phyloP scores from a whole-genome alignment of 35 echinoderm and acorn worm genomes.

The Lytechinus pictus region DNA sequence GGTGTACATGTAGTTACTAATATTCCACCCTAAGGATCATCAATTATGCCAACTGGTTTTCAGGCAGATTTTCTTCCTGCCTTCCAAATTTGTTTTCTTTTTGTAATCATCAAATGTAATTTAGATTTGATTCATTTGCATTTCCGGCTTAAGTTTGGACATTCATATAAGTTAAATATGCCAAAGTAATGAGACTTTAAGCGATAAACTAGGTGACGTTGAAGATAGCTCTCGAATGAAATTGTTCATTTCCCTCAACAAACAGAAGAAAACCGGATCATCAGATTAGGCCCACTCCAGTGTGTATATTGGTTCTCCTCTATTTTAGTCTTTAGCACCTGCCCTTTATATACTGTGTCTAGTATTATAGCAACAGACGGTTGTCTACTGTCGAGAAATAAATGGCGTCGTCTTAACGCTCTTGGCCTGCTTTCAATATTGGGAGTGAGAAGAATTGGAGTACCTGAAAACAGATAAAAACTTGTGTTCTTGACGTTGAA shows the following conservation, averaged over 20 bases:
- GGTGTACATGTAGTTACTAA: too few species aligned
- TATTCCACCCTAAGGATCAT: too few species aligned
- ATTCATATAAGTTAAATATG: not conserved
- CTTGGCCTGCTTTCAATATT: not conserved
- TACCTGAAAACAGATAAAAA: not conserved
- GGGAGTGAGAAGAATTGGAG: not conserved
- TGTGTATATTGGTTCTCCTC: not conserved
- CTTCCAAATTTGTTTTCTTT: too few species aligned
- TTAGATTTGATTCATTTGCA: not conserved
- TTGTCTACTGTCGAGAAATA: not conserved
- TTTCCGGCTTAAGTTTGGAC: too few species aligned
- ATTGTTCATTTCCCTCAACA: not conserved
- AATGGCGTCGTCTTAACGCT: not conserved
- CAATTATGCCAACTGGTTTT: too few species aligned
- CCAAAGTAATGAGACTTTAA: not conserved
- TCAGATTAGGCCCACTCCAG: not conserved
- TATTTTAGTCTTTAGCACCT: not conserved
- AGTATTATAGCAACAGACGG: not conserved
- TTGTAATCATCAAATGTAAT: too few species aligned
- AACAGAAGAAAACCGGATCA: not conserved
- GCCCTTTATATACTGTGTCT: not conserved
- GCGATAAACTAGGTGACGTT: not conserved
- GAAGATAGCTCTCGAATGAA: not conserved
- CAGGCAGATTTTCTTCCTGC: too few species aligned
- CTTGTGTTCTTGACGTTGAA: too few species aligned